phyloP scores from a whole-genome alignment of 2,797 vertebrate genomes.

The Potorous gilbertii region DNA sequence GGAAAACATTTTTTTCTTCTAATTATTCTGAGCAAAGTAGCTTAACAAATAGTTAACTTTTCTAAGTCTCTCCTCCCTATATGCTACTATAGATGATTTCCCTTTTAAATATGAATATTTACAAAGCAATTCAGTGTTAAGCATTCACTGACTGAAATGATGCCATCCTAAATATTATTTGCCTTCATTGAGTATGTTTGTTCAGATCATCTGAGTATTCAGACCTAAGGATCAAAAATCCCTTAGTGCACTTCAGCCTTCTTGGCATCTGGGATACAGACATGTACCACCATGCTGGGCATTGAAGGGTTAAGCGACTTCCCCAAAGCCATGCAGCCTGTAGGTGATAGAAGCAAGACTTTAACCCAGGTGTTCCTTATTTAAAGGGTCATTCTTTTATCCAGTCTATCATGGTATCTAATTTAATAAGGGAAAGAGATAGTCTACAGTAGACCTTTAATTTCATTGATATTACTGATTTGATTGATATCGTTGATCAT shows the following conservation, averaged over 20 bases:
- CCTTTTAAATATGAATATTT: slow-evolving; percentile 42
- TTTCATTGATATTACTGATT: background rate
- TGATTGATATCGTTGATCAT: background rate
- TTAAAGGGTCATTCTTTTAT: background rate
- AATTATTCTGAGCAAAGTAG: background rate
- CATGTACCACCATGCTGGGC: background rate
- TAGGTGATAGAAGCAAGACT: background rate
- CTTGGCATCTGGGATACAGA: background rate
- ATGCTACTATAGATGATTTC: slow-evolving; percentile 28
- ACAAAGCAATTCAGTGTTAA: slow-evolving; percentile 48
- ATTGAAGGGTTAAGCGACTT: background rate
- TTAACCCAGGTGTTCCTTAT: background rate
- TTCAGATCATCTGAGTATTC: background rate
- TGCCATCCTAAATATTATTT: slow-evolving; percentile 11
- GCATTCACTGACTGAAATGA: background rate
- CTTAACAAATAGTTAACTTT: slow-evolving; percentile 58
- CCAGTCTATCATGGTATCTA: background rate
- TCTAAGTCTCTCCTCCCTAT: slow-evolving; percentile 22
- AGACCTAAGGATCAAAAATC: background rate
- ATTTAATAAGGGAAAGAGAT: background rate
- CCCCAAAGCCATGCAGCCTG: background rate
- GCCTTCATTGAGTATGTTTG: background rate
- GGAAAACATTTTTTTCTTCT: background rate
- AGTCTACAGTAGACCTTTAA: background rate
- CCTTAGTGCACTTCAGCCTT: background rate